Evolutionary conservation across 2,113 vertebrate species (phyloP), one percentile per base, ranked within the genome.

Genomic region (Neopipo cinnamomea): DNA sequence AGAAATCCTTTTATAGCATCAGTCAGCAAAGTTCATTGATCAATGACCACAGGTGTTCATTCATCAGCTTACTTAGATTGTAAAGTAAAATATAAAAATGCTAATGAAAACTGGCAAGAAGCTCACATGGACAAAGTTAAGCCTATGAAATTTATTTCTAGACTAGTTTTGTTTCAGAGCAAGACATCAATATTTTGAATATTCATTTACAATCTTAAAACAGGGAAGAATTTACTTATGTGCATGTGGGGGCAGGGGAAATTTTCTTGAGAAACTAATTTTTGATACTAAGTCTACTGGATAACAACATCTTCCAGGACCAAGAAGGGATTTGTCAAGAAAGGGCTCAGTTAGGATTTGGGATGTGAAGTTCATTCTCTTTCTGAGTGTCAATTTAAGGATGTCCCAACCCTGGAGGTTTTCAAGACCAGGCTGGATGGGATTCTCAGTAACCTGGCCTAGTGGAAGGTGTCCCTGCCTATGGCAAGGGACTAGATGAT

Each of bases 311-410:
- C 5, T 71, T 70, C 25, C n/a, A 81, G 65, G 31, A 49, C 11
- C 4, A 70, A 15, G 15, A 88, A 68, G 7, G 13, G 25, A 65
- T 39, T 68, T 4, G n/a, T 22, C 19, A 65, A 86, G 8, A 8
- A 91, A 84, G 61, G 17, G 5, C 6, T 73, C 42, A 15, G 5
- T 52, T 62, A 74, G 22, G 20, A 71, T 41, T 71, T 81, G 24
- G 8, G 2, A 17, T 50, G 25, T 0, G 0, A 56, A 46, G 18
- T 39, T 65, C 42, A 30, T 82, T 91, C 17, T 68, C 8, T 53
- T 93, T 67, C 66, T 83, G 27, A 52, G 16, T 31, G 15, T 50
- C 22, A 65, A 1, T 52, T 70, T 59, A 65, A 87, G 37, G 23
- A 62, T 47, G 14, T 4, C 30, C 8, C n/a, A 55, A 47, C 11